Conservation (phyloP, 2,797 vertebrate genomes). For the Diplodus sargus region DNA sequence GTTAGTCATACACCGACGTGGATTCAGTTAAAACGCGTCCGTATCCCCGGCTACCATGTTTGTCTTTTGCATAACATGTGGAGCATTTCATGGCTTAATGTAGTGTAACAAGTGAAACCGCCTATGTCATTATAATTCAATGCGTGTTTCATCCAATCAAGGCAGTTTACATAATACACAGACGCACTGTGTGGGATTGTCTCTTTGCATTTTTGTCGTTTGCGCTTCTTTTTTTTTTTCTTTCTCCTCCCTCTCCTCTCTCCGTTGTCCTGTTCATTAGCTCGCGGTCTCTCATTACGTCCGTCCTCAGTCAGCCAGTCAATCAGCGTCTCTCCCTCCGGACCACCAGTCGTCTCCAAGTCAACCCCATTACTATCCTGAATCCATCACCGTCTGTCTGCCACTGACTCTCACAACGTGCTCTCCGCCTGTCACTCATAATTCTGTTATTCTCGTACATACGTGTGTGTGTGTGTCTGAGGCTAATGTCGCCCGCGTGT, state of each 20-base stretch:
- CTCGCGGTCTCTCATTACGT: conserved; percentile 64
- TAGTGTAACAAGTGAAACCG: conserved; percentile 27
- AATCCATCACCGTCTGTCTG: conserved; percentile 43
- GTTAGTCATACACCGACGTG: conserved; percentile 12
- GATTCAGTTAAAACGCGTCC: neutral
- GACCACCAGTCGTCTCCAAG: conserved; percentile 45
- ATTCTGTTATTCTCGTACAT: conserved; percentile 12
- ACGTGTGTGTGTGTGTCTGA: conserved; percentile 8
- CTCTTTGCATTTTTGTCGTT: conserved; percentile 39
- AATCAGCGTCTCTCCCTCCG: conserved; percentile 20
- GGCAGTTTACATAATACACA: conserved; percentile 18
- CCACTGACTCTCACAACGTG: conserved; percentile 40
- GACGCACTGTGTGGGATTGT: conserved; percentile 25
- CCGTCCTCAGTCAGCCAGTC: conserved; percentile 40
- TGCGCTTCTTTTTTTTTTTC: neutral
- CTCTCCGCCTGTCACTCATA: conserved; percentile 57
- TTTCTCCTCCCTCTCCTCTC: neutral
- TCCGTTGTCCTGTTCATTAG: conserved; percentile 35
- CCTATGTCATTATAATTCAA: conserved; percentile 35
- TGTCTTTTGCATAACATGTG: conserved; percentile 33
- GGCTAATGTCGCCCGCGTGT: conserved; percentile 8
- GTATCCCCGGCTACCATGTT: conserved; percentile 4
- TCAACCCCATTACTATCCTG: conserved; percentile 54
- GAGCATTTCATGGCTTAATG: conserved; percentile 37
- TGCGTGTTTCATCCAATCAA: conserved; percentile 30